Conservation (phyloP, 1,140 invertebrate genomes). For the Idris sp. region DNA sequence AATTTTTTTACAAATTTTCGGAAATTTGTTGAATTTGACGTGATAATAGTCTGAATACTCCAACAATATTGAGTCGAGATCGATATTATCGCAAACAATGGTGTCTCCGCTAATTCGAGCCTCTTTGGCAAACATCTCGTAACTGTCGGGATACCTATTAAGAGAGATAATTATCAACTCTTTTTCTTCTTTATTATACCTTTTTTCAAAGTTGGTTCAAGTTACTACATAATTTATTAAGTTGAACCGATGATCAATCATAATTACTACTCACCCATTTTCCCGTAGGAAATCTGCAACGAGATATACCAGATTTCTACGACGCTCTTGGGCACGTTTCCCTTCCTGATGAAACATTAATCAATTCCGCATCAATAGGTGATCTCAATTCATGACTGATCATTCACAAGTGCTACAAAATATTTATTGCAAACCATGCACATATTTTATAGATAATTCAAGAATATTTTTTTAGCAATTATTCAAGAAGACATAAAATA, state of each 20-base stretch:
- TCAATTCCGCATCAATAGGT: slow-evolving; percentile 35
- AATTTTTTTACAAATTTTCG: slow-evolving; percentile 84
- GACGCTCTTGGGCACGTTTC: slow-evolving; percentile 81
- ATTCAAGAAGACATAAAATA: too few relatives aligned
- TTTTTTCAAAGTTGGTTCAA: slow-evolving; percentile 14
- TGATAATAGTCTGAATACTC: slow-evolving; percentile 93
- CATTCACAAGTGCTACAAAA: slow-evolving; percentile 10
- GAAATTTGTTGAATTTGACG: slow-evolving; percentile 90
- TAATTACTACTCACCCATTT: slow-evolving; percentile 80
- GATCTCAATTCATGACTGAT: slow-evolving; percentile 26
- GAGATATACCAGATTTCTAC: slow-evolving; percentile 87
- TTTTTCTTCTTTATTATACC: slow-evolving; percentile 8
- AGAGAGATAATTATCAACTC: slow-evolving; percentile 18
- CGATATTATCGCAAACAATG: slow-evolving; percentile 93
- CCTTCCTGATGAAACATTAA: slow-evolving; percentile 78
- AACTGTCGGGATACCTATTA: slow-evolving; percentile 80
- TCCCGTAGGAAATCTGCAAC: slow-evolving; percentile 87
- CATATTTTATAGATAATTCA: too few relatives aligned
- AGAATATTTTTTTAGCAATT: slow-evolving; percentile 7
- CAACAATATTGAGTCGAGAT: slow-evolving; percentile 90
- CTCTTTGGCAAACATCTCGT: slow-evolving; percentile 82
- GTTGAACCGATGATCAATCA: slow-evolving; percentile 32
- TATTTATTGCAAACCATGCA: slow-evolving; percentile 13
- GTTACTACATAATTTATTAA: slow-evolving; percentile 16
- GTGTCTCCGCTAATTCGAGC: slow-evolving; percentile 83